Percentiles rank a stretch among this genome's conserved stretches.
phyloP scores from a whole-genome alignment of 2,113 vertebrate genomes.

The Pelmatolapia mariae region DNA sequence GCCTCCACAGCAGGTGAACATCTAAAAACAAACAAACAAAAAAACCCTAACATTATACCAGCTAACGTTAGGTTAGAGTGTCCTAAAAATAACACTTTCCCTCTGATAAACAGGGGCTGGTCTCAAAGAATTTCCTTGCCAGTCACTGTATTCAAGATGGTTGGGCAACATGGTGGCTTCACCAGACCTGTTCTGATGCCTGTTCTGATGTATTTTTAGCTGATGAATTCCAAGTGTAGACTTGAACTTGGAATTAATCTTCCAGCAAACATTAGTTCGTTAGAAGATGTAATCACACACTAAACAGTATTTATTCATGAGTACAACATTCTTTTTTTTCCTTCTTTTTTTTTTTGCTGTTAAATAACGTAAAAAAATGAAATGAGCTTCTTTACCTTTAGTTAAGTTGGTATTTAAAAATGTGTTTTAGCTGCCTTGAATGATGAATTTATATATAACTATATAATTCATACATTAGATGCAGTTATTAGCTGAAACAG shows the following conservation, averaged over 20 bases:
- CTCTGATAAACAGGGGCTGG: background rate
- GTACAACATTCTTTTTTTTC: background rate
- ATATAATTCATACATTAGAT: background rate
- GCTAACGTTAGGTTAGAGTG: background rate
- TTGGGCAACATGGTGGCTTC: background rate
- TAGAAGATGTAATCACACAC: background rate
- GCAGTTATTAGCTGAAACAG: background rate
- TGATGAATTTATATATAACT: background rate
- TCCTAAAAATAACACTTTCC: background rate
- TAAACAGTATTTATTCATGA: background rate
- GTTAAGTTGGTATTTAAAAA: background rate
- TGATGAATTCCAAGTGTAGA: background rate
- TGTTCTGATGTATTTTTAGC: background rate
- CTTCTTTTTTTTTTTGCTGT: background rate
- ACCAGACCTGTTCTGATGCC: background rate
- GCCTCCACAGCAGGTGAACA: background rate
- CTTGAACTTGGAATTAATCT: background rate
- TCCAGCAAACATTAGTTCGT: background rate
- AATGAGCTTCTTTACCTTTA: background rate
- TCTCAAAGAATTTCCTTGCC: background rate
- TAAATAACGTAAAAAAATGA: background rate
- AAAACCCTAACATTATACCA: rapidly evolving
- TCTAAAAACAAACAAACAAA: background rate
- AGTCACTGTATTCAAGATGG: background rate
- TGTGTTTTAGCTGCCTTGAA: background rate